Conservation (phyloP, 2,113 vertebrate genomes). For the Hippocampus barbouri region DNA sequence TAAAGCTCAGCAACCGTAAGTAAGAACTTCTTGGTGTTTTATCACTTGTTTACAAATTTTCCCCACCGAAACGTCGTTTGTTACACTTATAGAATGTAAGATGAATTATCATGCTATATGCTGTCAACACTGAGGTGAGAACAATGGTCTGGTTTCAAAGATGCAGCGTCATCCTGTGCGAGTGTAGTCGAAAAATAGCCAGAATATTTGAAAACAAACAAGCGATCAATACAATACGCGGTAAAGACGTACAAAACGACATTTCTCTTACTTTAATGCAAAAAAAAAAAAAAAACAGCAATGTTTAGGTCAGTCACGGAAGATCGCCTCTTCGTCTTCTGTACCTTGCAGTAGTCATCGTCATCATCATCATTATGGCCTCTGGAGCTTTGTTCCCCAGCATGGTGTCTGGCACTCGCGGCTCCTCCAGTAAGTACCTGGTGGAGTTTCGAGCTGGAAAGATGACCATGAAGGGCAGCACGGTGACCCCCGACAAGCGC, state of each 20-base stretch:
- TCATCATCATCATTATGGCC: constrained; percentile 72
- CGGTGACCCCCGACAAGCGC: constrained; percentile 92
- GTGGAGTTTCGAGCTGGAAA: constrained; percentile 97
- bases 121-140: neutral
- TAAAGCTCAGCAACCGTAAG: constrained; percentile 42
- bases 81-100: neutral
- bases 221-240: neutral
- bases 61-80: neutral
- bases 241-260: neutral
- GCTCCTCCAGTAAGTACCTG: constrained; percentile 91
- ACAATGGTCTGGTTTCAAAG: neutral
- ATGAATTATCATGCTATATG: neutral
- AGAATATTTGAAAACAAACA: neutral
- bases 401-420: constrained; percentile 88
- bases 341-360: neutral
- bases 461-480: constrained; percentile 91
- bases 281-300: neutral
- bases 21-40: constrained; percentile 14
- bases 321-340: neutral
- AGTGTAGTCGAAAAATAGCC: neutral
- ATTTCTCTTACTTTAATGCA: neutral
- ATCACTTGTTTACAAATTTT: accelerated
- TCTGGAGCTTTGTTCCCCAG: constrained; percentile 94
- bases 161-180: constrained; percentile 2
- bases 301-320: neutral